These are phyloP conservation scores for Drosophila anomalata DNA, from an alignment of 2,888 invertebrate species.

Conservation along the genomic window DNA sequence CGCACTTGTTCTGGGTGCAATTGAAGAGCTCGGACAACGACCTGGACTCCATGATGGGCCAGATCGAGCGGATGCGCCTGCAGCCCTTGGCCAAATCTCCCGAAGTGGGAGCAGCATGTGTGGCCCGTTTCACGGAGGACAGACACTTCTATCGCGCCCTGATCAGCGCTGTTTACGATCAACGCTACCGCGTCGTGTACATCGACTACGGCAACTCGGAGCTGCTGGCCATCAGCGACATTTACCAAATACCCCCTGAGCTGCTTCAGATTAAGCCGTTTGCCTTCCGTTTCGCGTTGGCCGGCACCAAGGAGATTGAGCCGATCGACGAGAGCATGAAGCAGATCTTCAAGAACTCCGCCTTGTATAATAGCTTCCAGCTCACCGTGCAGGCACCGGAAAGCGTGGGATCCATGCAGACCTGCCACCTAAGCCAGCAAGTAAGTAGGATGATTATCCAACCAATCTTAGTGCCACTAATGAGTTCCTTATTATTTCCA, in stretches of 20 bases:
- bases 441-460: slow-evolving; percentile 34
- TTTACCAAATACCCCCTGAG: slow-evolving; percentile 90
- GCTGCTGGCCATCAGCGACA: slow-evolving; percentile 88
- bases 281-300: slow-evolving; percentile 90
- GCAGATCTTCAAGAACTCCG: slow-evolving; percentile 89
- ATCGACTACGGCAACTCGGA: slow-evolving; percentile 93
- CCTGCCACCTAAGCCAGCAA: slow-evolving; percentile 86
- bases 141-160: slow-evolving; percentile 90
- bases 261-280: slow-evolving; percentile 89
- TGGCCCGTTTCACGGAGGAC: slow-evolving; percentile 89
- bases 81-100: slow-evolving; percentile 88
- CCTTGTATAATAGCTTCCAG: slow-evolving; percentile 87
- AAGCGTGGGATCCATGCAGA: slow-evolving; percentile 89
- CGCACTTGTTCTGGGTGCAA: slow-evolving; percentile 91
- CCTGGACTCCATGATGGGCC: slow-evolving; percentile 89
- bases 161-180: slow-evolving; percentile 89
- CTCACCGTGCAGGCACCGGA: slow-evolving; percentile 89
- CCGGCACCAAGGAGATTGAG: slow-evolving; percentile 88
- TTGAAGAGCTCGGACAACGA: slow-evolving; percentile 86
- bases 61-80: slow-evolving; percentile 87
- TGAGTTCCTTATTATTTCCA: slow-evolving; percentile 11
- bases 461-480: rapidly evolving
- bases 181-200: slow-evolving; percentile 90
- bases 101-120: slow-evolving; percentile 90
- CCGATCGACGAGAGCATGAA: slow-evolving; percentile 86